Evolutionary conservation across 2,113 vertebrate species (phyloP), one percentile per base, ranked within the genome.

Genomic region (Microcebus tavaratra): DNA sequence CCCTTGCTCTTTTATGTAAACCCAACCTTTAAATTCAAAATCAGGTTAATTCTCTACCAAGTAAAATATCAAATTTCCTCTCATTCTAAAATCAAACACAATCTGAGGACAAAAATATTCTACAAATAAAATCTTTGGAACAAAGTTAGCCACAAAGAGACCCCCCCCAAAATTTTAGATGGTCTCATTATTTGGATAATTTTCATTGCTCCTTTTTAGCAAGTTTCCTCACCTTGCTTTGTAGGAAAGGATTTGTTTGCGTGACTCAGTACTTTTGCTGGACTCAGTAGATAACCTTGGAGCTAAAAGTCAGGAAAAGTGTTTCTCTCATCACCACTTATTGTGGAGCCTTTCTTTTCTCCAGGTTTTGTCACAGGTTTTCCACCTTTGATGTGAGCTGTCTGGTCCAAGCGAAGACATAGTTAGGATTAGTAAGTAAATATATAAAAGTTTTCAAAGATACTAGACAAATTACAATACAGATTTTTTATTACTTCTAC

Each of bases 11-110:
- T 95, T 65, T 78, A n/a, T 86, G 10, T 39, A 95, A 84, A 70
- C 23, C 21, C 75, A 96, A 72, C 11, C 83, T 97, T 96, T 92
- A 88, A 86, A 95, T 96, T 95, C 67, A 63, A 76, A 96, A 31
- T 78, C 73, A 96, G 50, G 39, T 87, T 87, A 83, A 94, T 84
- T 88, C 80, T 75, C 63, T 84, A 61, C 50, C 85, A 94, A 92
- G 67, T 23, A 85, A 90, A 97, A 82, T 63, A 91, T 8, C 67
- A 96, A 88, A 11, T 80, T 84, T 72, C 39, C 53, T 88, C 31
- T 84, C 21, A 36, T 34, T 59, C 45, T 42, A 92, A 67, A 96
- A 36, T 57, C 81, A 97, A 92, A 96, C 20, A 88, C 20, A 36
- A 87, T 67, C 36, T 67, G 20, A 81, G 6, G 25, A 8, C 31